A percentile compares a stretch with the other conserved stretches of the same genome.
phyloP scores from a whole-genome alignment of 1,140 invertebrate species.

The Drosophila tani region DNA sequence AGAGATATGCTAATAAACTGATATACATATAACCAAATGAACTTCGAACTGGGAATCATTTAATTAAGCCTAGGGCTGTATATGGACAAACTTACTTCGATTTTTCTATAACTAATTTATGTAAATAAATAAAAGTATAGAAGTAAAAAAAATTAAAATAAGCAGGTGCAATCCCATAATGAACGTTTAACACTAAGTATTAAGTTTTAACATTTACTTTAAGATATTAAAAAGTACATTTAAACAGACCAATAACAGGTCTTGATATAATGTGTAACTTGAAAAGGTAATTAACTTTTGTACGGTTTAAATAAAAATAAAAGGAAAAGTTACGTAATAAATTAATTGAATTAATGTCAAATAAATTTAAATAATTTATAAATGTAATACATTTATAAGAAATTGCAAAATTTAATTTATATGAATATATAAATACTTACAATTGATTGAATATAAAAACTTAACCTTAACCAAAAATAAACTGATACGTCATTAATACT shows the following conservation, averaged over 20 bases:
- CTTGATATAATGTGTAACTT: neutral
- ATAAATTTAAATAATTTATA: too few species aligned
- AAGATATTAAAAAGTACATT: neutral
- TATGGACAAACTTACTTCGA: neutral
- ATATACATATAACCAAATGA: constrained; percentile 37
- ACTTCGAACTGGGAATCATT: constrained; percentile 19
- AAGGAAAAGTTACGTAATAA: neutral
- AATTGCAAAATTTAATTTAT: neutral
- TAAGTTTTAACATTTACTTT: neutral
- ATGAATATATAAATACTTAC: neutral
- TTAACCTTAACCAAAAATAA: neutral
- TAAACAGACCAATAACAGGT: neutral
- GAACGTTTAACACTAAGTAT: neutral
- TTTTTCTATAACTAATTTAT: neutral
- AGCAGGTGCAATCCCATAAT: neutral
- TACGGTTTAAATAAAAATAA: neutral
- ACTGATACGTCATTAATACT: neutral
- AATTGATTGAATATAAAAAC: neutral
- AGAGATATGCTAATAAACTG: constrained; percentile 59
- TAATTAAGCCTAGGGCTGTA: constrained; percentile 6
- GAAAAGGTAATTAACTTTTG: neutral
- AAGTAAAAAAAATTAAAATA: neutral
- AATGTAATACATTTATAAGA: neutral
- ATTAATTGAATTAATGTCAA: neutral
- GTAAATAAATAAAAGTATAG: neutral